Conservation (phyloP, 2,113 vertebrate genomes). For the Saccopteryx bilineata region DNA sequence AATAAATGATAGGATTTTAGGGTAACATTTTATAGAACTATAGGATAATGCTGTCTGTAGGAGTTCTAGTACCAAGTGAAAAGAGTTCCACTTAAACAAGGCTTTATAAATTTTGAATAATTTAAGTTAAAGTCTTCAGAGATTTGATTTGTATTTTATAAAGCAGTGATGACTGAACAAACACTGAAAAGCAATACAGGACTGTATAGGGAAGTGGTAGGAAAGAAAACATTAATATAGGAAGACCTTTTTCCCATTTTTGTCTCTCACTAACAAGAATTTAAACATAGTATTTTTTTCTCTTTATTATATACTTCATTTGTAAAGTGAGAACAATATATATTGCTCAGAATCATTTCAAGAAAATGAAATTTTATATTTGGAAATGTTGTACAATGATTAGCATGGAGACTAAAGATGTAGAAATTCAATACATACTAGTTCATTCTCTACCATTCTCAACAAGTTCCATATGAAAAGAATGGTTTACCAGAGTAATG, state of each 20-base stretch:
- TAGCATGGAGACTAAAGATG: not conserved
- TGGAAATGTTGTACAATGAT: not conserved
- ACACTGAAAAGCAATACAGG: not conserved
- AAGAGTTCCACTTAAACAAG: not conserved
- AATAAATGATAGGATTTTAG: not conserved
- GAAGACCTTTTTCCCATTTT: not conserved
- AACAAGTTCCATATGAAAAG: not conserved
- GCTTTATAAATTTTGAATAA: not conserved
- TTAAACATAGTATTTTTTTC: not conserved
- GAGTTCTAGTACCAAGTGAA: not conserved
- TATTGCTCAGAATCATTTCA: not conserved
- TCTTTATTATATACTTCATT: not conserved
- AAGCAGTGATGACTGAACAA: not conserved
- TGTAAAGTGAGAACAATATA: not conserved
- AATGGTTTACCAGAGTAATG: not conserved
- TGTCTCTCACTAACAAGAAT: not conserved
- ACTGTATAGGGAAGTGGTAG: not conserved
- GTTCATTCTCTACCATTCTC: not conserved
- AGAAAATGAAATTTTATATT: not conserved
- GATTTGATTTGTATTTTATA: not conserved
- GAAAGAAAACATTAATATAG: not conserved
- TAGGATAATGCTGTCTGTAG: not conserved
- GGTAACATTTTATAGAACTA: not conserved
- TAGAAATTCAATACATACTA: not conserved
- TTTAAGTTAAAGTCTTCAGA: not conserved